Base-by-base conservation (phyloP, 1,140 invertebrate species). In the Heliothis subflexa region DNA sequence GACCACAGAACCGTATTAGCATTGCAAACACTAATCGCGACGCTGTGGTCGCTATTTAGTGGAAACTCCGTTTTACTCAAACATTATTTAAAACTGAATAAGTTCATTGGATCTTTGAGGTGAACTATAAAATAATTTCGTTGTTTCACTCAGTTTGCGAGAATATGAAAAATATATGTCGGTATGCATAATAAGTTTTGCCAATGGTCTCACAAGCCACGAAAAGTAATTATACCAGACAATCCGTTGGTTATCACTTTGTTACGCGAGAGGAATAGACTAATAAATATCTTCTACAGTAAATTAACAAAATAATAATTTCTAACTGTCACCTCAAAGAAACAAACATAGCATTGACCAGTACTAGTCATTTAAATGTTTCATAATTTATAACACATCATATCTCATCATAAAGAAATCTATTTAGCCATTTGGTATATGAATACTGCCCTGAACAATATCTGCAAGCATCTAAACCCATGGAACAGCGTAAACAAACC, bases 361-460 rank as follows among this genome's bases (percentile, higher is more conserved):
- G 57, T 50, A 72, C 66, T 74, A 62, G 74, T 76, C 71, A 81
- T 71, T 52, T 59, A 59, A 13, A 49, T 68, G 70, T 70, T 78
- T 52, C 66, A 75, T 72, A 54, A 82, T 72, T 81, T 74, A 74
- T 59, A 59, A 74, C 74, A 81, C 71, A 81, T 83, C 61, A 81
- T 83, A 81, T 83, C 83, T 86, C 82, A 81, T 85, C 77, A 85
- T 86, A 88, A 83, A 86, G 79, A 88, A 85, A 81, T 89, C 83
- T 90, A 88, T 88, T 81, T 87, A 91, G 80, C 83, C 88, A 92
- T 92, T 92, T 92, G 91, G 89, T 90, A 91, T 90, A 80, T 84
- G 81, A 92, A 92, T 92, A 92, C 91, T 92, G 91, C 81, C 87
- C 86, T 85, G 89, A 87, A 87, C 76, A 78, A 81, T 82, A 79